Evolutionary conservation across 2,888 invertebrate species (phyloP).

Genomic region (Tiliacea citrago): DNA sequence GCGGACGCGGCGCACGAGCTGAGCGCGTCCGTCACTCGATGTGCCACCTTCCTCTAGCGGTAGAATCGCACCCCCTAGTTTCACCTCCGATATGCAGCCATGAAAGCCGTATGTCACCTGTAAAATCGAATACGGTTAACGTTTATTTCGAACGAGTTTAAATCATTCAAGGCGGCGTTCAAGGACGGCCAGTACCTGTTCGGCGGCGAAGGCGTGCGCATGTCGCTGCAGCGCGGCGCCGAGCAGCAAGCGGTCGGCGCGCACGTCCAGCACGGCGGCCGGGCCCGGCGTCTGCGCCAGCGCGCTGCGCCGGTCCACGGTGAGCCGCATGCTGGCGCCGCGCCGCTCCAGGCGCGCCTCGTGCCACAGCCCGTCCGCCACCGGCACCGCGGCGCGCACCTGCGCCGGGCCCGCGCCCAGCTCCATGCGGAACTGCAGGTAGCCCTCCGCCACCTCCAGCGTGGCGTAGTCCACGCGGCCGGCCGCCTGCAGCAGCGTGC

Average conservation of each 20-base stretch:
- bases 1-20: constrained; percentile 81
- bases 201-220: constrained; percentile 92
- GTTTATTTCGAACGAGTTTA: no score
- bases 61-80: constrained; percentile 93
- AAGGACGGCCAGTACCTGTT: constrained; percentile 75
- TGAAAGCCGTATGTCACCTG: constrained; percentile 96
- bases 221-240: constrained; percentile 96
- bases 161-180: background rate
- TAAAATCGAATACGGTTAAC: background rate
- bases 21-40: constrained; percentile 79
- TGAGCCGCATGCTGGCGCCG: constrained; percentile 94
- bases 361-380: constrained; percentile 92
- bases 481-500: constrained; percentile 95
- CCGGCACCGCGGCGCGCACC: constrained; percentile 92
- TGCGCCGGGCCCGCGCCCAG: constrained; percentile 97
- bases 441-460: constrained; percentile 96
- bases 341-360: constrained; percentile 95
- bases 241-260: constrained; percentile 95
- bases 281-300: constrained; percentile 92
- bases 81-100: constrained; percentile 97
- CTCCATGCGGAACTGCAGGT: constrained; percentile 97
- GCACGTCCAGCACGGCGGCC: constrained; percentile 96
- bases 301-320: constrained; percentile 95
- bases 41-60: constrained; percentile 91
- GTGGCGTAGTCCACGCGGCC: constrained; percentile 97